Conservation (phyloP, 2,113 vertebrate species). For the Nanger granti region DNA sequence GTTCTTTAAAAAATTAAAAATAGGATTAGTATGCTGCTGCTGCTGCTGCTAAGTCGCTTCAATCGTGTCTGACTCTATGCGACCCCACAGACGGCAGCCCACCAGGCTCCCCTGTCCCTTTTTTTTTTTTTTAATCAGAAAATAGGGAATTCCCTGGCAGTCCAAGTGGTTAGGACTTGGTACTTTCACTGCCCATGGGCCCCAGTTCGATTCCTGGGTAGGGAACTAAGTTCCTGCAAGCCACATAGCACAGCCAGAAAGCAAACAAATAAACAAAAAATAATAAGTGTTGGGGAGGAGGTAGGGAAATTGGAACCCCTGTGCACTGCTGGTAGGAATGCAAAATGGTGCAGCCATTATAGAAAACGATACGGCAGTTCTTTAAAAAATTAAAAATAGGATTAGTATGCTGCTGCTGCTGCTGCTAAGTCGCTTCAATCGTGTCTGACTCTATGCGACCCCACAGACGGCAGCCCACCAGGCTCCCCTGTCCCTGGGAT, state of each 20-base stretch:
- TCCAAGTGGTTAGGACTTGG: background rate
- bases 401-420: background rate
- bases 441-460: too few species aligned
- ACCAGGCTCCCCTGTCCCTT: background rate
- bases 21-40: background rate
- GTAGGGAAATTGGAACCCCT: background rate
- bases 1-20: background rate
- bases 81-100: too few species aligned
- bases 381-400: background rate
- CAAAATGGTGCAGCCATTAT: background rate
- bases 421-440: too few species aligned
- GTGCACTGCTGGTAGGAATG: background rate
- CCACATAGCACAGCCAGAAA: background rate
- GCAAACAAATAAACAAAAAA: background rate
- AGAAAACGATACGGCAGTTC: background rate
- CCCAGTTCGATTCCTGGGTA: background rate
- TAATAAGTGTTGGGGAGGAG: background rate
- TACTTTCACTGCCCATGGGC: background rate
- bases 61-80: too few species aligned
- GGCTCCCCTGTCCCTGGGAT: too few species aligned
- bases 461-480: too few species aligned
- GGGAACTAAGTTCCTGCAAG: background rate
- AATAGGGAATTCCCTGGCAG: background rate
- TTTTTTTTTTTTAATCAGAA: background rate
- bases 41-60: too few species aligned